Evolutionary conservation across 1,140 invertebrate genomes (phyloP).

Genomic region (Drosophila baimaii): DNA sequence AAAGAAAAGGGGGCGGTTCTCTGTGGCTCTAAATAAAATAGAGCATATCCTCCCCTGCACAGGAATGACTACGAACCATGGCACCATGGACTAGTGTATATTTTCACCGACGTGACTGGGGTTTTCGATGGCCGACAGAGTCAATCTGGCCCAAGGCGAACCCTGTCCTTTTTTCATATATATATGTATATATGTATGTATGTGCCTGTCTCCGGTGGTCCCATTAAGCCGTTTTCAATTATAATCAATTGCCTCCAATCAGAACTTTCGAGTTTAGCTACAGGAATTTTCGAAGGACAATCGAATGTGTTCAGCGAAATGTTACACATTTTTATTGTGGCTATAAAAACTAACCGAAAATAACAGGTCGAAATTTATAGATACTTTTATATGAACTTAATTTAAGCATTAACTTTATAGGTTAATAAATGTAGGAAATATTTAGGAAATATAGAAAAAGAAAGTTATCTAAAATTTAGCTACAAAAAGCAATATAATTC

Average conservation of each 20-base stretch:
- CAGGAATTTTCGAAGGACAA: conserved; percentile 4
- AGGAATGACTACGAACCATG: conserved; percentile 28
- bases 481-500: not conserved
- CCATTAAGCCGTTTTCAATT: conserved; percentile 73
- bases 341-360: conserved; percentile 20
- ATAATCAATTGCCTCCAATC: conserved; percentile 75
- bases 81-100: conserved; percentile 55
- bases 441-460: not conserved
- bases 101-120: conserved; percentile 71
- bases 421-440: not conserved
- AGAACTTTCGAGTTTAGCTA: conserved; percentile 32
- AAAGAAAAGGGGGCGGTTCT: conserved; percentile 47
- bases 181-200: not conserved
- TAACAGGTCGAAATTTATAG: conserved; percentile 15
- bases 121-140: conserved; percentile 61
- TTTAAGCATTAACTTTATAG: no score
- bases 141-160: conserved; percentile 52
- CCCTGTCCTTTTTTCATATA: conserved; percentile 26
- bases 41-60: conserved; percentile 57
- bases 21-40: conserved; percentile 56
- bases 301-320: conserved; percentile 13
- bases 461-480: not conserved
- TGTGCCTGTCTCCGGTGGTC: conserved; percentile 43
- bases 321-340: conserved; percentile 17
- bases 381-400: not conserved